Evolutionary conservation across 2,113 vertebrate species (phyloP), one percentile per base, ranked within the genome.

Genomic region (Eretmochelys imbricata): DNA sequence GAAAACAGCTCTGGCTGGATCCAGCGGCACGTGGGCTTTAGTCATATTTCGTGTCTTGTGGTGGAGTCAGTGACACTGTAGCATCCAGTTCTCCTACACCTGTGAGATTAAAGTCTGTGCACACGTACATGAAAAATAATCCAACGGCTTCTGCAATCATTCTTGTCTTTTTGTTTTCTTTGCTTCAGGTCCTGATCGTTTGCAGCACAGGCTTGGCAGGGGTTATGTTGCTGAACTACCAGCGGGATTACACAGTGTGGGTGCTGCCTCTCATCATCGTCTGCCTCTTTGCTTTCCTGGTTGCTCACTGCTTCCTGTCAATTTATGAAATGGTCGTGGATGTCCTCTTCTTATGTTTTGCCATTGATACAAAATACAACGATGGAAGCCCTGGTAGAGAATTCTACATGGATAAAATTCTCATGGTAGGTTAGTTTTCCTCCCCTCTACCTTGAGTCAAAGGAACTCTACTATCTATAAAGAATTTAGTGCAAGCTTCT

Each of bases 331-430:
- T 99, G 93, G 99, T 99, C 90, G 99, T 99, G 98, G 99, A 99
- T 95, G 99, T 99, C 82, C 98, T 99, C 49, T 99, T 99, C 98
- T 99, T 99, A 91, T 99, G 99, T 98, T 99, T 99, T 94, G 99
- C 99, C 97, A 98, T 99, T 82, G 99, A 99, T 98, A 99, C 99
- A 91, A 99, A 99, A 98, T 99, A 99, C 98, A 99, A 99, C 87
- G 99, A 99, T 89, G 99, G 99, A 95, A 99, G 99, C 20, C 99
- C 99, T 31, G 99, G 99, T 50, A 99, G 98, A 89, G 99, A 99
- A 98, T 99, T 99, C 98, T 99, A 99, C 98, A 99, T 99, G 99
- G 99, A 99, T 98, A 99, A 99, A 98, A 99, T 99, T 93, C 99
- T 99, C 81, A 99, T 99, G 99, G 99, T 99, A 97, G 98, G 98